A percentile compares a stretch with the other conserved stretches of the same genome.
Evolutionary conservation across 2,888 invertebrate species (phyloP).

Genomic region (Chalcosyrphus nemorum): DNA sequence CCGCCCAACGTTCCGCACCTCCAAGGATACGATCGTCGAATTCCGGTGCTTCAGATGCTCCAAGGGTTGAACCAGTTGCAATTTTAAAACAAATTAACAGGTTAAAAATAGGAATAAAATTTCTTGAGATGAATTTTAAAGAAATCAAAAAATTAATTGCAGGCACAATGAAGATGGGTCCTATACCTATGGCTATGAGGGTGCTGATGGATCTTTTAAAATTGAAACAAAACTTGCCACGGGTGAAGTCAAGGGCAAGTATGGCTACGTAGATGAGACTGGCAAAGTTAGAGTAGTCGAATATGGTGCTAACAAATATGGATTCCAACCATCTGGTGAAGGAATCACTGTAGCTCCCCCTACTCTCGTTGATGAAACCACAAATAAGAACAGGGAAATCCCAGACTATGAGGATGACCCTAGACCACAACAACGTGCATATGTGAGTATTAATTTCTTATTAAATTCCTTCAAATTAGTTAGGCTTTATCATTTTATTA

Average conservation of each 20-base stretch:
- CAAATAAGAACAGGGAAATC: constrained; percentile 80
- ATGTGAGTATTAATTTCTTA: too few species aligned
- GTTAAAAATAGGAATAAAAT: constrained; percentile 80
- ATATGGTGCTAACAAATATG: constrained; percentile 94
- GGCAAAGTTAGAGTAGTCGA: constrained; percentile 92
- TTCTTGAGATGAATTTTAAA: background rate
- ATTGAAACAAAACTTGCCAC: constrained; percentile 92
- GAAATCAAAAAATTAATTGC: constrained; percentile 50
- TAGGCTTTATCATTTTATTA: background rate
- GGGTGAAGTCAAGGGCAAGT: constrained; percentile 94
- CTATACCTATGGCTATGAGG: constrained; percentile 95
- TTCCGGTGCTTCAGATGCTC: constrained; percentile 75
- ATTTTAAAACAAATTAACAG: constrained; percentile 94
- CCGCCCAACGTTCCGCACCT: constrained; percentile 79
- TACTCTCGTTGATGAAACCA: constrained; percentile 84
- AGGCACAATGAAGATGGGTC: constrained; percentile 95
- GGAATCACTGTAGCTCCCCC: constrained; percentile 90
- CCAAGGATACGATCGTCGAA: constrained; percentile 78
- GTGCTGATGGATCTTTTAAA: constrained; percentile 94
- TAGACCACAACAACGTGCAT: constrained; percentile 79
- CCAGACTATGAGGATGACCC: constrained; percentile 82
- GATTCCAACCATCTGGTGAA: constrained; percentile 93
- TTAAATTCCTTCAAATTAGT: background rate
- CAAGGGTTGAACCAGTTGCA: constrained; percentile 85
- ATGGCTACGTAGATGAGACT: constrained; percentile 93